Conservation (phyloP, 2,888 invertebrate species). For the Pterostichus niger region DNA sequence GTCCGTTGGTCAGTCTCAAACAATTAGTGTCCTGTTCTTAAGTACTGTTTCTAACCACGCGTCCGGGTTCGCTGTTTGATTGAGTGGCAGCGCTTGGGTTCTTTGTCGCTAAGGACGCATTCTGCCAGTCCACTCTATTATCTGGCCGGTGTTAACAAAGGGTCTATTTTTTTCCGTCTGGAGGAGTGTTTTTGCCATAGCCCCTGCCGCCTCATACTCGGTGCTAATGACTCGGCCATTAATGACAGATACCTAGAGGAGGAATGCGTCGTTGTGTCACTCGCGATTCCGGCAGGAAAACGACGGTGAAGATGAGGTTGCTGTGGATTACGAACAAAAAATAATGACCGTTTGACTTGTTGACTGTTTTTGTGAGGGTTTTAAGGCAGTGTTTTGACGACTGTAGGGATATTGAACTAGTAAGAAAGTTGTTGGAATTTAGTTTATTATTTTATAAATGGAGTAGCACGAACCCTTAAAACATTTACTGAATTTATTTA, state of each 20-base stretch:
- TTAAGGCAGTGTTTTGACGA: slow-evolving; percentile 3
- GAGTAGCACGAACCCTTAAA: no score
- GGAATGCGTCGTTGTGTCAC: slow-evolving; percentile 6
- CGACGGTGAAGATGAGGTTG: slow-evolving; percentile 1
- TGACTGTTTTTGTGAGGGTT: slow-evolving; percentile 29
- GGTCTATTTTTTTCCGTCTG: slow-evolving; percentile 42
- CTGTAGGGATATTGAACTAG: neutral
- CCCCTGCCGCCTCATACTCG: slow-evolving; percentile 42
- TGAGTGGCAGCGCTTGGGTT: slow-evolving; percentile 46
- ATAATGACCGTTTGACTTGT: slow-evolving; percentile 59
- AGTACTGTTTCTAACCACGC: neutral
- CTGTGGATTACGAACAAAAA: slow-evolving; percentile 39
- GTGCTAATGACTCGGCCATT: slow-evolving; percentile 60
- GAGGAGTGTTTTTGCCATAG: slow-evolving; percentile 53
- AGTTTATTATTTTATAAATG: neutral
- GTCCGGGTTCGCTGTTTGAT: slow-evolving; percentile 32
- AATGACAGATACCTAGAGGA: slow-evolving; percentile 57
- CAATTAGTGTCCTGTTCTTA: neutral
- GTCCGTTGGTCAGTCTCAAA: neutral
- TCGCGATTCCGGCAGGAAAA: neutral
- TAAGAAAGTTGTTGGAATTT: neutral
- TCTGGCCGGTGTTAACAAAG: slow-evolving; percentile 62
- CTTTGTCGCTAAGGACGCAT: slow-evolving; percentile 58
- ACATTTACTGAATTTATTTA: no score
- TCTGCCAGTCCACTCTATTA: slow-evolving; percentile 61